Evolutionary conservation across 2,113 vertebrate species (phyloP), one percentile per base, ranked within the genome.

Genomic region (Odontophorus gujanensis): DNA sequence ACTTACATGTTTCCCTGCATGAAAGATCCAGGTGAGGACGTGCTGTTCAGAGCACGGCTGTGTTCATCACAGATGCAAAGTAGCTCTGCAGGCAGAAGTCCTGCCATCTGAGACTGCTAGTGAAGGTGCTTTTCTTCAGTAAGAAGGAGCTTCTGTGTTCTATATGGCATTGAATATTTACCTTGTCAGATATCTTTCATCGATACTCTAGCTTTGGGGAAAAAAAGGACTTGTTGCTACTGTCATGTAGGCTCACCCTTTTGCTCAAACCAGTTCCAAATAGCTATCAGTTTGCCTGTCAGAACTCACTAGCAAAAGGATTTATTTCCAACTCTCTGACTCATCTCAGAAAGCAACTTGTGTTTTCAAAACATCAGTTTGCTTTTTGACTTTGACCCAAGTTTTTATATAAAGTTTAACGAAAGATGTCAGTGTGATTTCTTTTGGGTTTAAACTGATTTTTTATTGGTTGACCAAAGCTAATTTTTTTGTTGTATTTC

Each of bases 181-280:
- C 53, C 1, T 0, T 6, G 13, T 13, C 24, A 45, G 14, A 53
- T 8, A 8, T 1, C 5, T 53, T 4, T 28, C 28, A 13, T 6
- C 13, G 13, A 1, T 38, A 30, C 19, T 48, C 5, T 20, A 2
- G 1, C 47, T 61, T 15, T 36, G 73, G 18, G 61, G 12, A 51
- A 21, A 26, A 48, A 61, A 80, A 61, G 9, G 59, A 22, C 21
- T 25, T 17, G 38, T 51, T 25, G 3, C 80, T 78, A 57, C 19
- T 48, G 76, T 11, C 25, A 48, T 69, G 5, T 2, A 47, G 43
- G 5, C 36, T 61, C 34, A 43, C 9, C 1, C 62, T 32, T 0
- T 5, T 13, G 2, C 2, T 84, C 87, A 47, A 0, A 59, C 80
- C 5, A 1, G 61, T 61, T 59, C 68, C 73, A 42, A 66, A 66